A percentile compares a stretch with the other conserved stretches of the same genome.
phyloP scores from a whole-genome alignment of 2,797 vertebrate species.

The Sebastes cheni region DNA sequence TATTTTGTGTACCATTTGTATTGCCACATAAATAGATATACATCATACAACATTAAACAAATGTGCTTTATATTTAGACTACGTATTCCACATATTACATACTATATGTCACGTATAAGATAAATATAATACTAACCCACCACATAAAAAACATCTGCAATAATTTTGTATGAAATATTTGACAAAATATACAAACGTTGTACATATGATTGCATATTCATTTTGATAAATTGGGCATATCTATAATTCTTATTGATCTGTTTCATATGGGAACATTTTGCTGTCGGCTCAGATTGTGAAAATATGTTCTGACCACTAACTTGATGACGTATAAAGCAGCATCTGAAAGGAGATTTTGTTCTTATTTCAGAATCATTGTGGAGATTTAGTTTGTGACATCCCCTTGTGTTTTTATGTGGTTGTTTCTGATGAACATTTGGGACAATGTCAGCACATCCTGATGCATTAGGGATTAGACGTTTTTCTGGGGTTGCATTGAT shows the following conservation, averaged over 20 bases:
- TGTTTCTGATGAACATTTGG: neutral
- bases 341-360: neutral
- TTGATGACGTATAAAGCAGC: neutral
- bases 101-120: neutral
- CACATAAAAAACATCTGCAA: neutral
- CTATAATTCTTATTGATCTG: neutral
- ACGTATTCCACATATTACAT: neutral
- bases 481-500: neutral
- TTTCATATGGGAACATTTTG: conserved; percentile 3
- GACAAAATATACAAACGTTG: conserved; percentile 6
- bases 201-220: neutral
- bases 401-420: neutral
- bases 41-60: neutral
- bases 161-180: neutral
- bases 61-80: neutral
- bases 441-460: neutral
- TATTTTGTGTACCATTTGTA: conserved; percentile 3
- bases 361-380: neutral
- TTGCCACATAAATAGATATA: neutral
- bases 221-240: neutral
- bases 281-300: neutral
- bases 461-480: conserved; percentile 11
- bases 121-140: neutral
- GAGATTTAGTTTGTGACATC: conserved; percentile 1
- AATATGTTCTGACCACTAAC: neutral